Evolutionary conservation across 2,888 invertebrate genomes (phyloP).

Genomic region (Anodontia alba): DNA sequence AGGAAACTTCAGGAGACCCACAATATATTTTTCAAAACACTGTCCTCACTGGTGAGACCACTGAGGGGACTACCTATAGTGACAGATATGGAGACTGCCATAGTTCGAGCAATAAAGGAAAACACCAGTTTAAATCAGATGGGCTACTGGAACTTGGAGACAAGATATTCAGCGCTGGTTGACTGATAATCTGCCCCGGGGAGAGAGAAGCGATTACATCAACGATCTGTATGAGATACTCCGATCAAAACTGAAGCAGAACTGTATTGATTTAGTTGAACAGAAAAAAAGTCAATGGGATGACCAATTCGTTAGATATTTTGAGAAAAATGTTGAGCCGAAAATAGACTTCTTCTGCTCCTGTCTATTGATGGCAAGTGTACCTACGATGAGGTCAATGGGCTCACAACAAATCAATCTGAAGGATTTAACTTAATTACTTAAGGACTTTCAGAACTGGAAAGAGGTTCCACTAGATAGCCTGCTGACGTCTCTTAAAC

Average conservation of each 20-base stretch:
- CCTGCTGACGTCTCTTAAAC: too few species aligned
- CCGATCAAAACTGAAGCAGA: not conserved
- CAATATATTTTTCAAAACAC: not conserved
- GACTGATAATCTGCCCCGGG: not conserved
- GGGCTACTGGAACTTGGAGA: not conserved
- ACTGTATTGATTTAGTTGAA: not conserved
- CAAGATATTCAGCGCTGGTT: not conserved
- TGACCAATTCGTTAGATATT: not conserved
- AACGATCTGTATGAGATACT: not conserved
- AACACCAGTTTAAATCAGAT: not conserved
- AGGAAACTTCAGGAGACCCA: not conserved
- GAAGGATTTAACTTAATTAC: not conserved
- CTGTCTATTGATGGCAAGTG: not conserved
- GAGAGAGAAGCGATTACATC: not conserved
- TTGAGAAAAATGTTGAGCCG: not conserved
- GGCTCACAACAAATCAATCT: not conserved
- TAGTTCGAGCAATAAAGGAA: not conserved
- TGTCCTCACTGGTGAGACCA: not conserved
- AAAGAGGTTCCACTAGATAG: not conserved
- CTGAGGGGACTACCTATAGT: not conserved
- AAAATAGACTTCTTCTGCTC: not conserved
- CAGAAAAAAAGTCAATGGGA: not conserved
- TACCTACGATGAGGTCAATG: not conserved
- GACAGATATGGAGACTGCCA: not conserved
- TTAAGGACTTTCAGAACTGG: not conserved